phyloP scores from a whole-genome alignment of 1,140 invertebrate genomes.

The Cardiocondyla obscurior region DNA sequence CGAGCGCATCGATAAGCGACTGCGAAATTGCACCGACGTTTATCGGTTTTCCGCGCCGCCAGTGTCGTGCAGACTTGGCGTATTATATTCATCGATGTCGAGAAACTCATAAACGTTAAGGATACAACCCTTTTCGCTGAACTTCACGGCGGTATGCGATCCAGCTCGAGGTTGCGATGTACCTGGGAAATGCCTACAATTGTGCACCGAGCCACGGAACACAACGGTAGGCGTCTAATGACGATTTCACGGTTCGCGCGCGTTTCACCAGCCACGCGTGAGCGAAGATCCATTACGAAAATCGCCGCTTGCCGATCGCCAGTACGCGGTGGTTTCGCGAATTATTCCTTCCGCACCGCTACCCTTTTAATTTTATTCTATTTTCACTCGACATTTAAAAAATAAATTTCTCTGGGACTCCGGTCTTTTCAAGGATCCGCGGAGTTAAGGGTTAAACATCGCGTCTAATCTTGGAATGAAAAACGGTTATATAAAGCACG shows the following conservation, averaged over 20 bases:
- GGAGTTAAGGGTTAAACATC: background rate
- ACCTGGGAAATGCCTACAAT: slow-evolving; percentile 26
- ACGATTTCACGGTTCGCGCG: slow-evolving; percentile 10
- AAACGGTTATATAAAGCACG: background rate
- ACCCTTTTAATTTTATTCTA: background rate
- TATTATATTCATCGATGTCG: background rate
- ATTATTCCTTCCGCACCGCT: slow-evolving; percentile 9
- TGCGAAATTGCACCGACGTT: background rate
- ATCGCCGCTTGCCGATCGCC: too few species aligned
- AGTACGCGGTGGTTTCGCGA: background rate
- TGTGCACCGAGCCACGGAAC: background rate
- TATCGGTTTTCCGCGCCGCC: background rate
- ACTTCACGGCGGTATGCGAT: slow-evolving; percentile 13
- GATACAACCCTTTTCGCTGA: background rate
- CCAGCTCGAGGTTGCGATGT: background rate
- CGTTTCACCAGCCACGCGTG: slow-evolving; percentile 37
- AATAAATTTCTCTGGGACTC: background rate
- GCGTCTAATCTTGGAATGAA: background rate
- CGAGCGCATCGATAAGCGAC: background rate
- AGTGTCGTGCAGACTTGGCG: background rate
- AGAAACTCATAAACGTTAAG: slow-evolving; percentile 17
- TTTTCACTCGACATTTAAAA: background rate
- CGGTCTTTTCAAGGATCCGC: background rate
- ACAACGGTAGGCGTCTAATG: slow-evolving; percentile 7
- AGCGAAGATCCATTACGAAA: slow-evolving; percentile 39